These are phyloP conservation scores for Echinops telfairi DNA, from an alignment of 2,113 vertebrate genomes.

Conservation along the genomic window DNA sequence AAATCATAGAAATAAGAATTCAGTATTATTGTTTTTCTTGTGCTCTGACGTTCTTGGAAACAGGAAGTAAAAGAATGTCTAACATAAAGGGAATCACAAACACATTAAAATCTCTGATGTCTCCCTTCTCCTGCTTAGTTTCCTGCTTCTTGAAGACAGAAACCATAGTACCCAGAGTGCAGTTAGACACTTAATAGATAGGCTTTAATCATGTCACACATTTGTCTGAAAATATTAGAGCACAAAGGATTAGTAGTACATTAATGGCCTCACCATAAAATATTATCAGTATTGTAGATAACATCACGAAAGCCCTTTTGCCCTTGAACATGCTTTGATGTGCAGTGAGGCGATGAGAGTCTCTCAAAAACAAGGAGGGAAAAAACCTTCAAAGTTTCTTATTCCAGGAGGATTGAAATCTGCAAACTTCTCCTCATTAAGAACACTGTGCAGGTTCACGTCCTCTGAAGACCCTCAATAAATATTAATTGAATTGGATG, in stretches of 20 bases:
- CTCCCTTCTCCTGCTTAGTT: not conserved
- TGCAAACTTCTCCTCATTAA: conserved; percentile 49
- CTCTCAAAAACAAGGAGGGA: conserved; percentile 30
- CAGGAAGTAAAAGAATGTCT: not conserved
- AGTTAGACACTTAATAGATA: not conserved
- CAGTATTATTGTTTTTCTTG: not conserved
- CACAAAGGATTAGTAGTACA: not conserved
- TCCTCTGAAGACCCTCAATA: conserved; percentile 34
- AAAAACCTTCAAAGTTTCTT: conserved; percentile 50
- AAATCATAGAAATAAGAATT: conserved; percentile 13
- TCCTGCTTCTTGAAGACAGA: conserved; percentile 8
- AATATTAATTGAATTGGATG: conserved; percentile 63
- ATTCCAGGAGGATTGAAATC: not conserved
- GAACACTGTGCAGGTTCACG: conserved; percentile 12
- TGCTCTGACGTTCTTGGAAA: conserved; percentile 17
- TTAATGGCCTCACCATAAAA: conserved; percentile 26
- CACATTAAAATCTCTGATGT: not conserved
- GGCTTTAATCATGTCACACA: not conserved
- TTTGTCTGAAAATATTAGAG: conserved; percentile 37
- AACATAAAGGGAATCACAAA: not conserved
- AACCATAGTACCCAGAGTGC: not conserved
- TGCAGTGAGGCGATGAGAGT: not conserved
- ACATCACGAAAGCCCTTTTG: conserved; percentile 34
- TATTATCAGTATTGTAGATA: conserved; percentile 22
- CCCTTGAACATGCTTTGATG: conserved; percentile 64